Base-by-base conservation (phyloP, 2,113 vertebrate species). In the Tyto alba region DNA sequence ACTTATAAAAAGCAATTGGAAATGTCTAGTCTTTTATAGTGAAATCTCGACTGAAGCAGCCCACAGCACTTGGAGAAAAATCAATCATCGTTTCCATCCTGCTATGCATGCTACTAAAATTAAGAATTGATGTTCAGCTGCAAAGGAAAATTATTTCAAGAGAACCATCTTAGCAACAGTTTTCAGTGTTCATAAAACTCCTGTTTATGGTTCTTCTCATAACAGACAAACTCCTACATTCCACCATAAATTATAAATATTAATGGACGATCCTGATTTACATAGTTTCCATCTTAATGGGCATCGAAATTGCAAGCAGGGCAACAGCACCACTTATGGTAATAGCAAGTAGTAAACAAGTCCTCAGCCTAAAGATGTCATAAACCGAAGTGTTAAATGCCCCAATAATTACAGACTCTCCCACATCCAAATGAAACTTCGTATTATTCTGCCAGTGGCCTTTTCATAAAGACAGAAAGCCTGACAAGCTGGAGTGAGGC, bases 1-100 rank as follows among this genome's bases (percentile, higher is more conserved):
- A 96, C 95, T 96, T 97, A 97, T 86, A 96, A 96, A 98, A 96
- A 96, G 93, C 97, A 97, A 97, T 95, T 97, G 96, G 96, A 97
- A 98, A 97, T 96, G 96, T 96, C 97, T 97, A 94, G 95, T 97
- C 89, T 95, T 97, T 97, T 95, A 95, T 45, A 96, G 95, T 90
- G 95, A 97, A 96, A 97, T 96, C 96, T 97, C 27, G 18, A 95
- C 91, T 93, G 89, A 85, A 91, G 95, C 96, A 97, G 95, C 96
- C 96, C 96, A 97, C 94, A 94, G 94, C 88, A 90, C 78, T 86
- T 77, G 74, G 91, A 94, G 91, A 93, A 97, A 97, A 98, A 98
- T 98, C 97, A 98, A 96, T 98, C 97, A 97, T 97, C 48, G 6
- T 98, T 98, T 97, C 96, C 96, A 96, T 62, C 88, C 95, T 73